Conservation (phyloP, 2,113 vertebrate genomes). For the Oncorhynchus clarkii region DNA sequence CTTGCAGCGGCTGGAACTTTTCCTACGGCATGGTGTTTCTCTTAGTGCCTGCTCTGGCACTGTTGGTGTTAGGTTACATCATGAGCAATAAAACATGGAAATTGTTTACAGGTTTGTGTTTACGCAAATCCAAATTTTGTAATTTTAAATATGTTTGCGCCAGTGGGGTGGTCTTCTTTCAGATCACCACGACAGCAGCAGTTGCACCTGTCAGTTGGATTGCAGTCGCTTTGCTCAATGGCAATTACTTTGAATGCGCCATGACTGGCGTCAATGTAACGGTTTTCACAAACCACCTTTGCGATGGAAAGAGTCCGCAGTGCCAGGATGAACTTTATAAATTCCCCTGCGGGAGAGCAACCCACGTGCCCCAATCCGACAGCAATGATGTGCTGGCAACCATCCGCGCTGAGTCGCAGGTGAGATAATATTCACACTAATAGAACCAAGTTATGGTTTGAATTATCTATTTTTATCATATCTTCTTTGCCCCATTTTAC, state of each 20-base stretch:
- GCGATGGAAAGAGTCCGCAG: fast-evolving
- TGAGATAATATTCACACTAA: slow-evolving; percentile 31
- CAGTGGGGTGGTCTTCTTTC: not conserved
- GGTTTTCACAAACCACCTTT: slow-evolving; percentile 5
- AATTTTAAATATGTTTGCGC: fast-evolving
- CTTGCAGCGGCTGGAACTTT: slow-evolving; percentile 73
- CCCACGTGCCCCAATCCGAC: fast-evolving
- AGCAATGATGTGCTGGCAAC: not conserved
- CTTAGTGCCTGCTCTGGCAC: slow-evolving; percentile 72
- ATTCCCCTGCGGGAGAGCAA: slow-evolving; percentile 61
- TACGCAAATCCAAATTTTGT: fast-evolving
- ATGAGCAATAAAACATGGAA: slow-evolving; percentile 62
- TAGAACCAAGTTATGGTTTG: not conserved
- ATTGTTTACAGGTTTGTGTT: slow-evolving; percentile 69
- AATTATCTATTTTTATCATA: not conserved
- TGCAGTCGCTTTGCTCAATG: slow-evolving; percentile 71
- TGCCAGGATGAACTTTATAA: slow-evolving; percentile 44
- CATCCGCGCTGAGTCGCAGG: slow-evolving; percentile 79
- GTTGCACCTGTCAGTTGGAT: slow-evolving; percentile 79
- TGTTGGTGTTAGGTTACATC: slow-evolving; percentile 73
- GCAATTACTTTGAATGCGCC: slow-evolving; percentile 70
- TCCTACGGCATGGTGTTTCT: slow-evolving; percentile 75
- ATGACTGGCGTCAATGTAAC: slow-evolving; percentile 52
- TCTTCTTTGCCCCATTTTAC: too few species aligned
- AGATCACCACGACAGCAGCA: slow-evolving; percentile 21